Evolutionary conservation across 2,888 invertebrate genomes (phyloP).

Genomic region (Tipula lateralis): DNA sequence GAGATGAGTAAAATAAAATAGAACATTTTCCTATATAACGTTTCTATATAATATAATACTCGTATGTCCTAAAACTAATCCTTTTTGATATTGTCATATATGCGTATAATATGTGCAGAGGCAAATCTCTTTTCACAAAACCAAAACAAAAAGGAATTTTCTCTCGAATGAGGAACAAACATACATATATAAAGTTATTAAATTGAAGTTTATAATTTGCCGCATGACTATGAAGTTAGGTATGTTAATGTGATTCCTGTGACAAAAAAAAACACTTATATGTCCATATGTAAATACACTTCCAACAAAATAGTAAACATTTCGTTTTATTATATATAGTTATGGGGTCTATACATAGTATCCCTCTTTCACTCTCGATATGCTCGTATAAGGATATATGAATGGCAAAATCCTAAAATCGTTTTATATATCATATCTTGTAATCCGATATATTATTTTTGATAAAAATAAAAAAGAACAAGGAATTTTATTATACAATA

Average conservation of each 20-base stretch:
- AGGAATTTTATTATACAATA: not conserved
- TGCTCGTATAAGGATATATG: not conserved
- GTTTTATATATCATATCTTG: slow-evolving; percentile 11
- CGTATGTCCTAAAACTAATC: not conserved
- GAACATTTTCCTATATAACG: not conserved
- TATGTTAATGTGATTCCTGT: not conserved
- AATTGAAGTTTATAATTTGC: slow-evolving; percentile 5
- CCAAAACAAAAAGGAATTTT: not conserved
- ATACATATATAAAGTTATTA: not conserved
- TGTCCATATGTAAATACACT: not conserved
- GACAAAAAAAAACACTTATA: not conserved
- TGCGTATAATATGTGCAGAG: not conserved
- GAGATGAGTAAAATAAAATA: not conserved
- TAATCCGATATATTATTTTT: not conserved
- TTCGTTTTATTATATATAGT: not conserved
- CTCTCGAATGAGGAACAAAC: not conserved
- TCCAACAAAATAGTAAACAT: no score
- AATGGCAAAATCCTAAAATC: not conserved
- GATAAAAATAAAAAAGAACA: not conserved
- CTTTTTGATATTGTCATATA: slow-evolving; percentile 2
- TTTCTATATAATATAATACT: not conserved
- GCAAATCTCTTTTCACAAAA: not conserved
- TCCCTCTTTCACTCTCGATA: not conserved
- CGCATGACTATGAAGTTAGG: not conserved
- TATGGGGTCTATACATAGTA: not conserved